A percentile compares a stretch with the other conserved stretches of the same genome.
phyloP scores from a whole-genome alignment of 2,113 vertebrate species.

The Laterallus jamaicensis region DNA sequence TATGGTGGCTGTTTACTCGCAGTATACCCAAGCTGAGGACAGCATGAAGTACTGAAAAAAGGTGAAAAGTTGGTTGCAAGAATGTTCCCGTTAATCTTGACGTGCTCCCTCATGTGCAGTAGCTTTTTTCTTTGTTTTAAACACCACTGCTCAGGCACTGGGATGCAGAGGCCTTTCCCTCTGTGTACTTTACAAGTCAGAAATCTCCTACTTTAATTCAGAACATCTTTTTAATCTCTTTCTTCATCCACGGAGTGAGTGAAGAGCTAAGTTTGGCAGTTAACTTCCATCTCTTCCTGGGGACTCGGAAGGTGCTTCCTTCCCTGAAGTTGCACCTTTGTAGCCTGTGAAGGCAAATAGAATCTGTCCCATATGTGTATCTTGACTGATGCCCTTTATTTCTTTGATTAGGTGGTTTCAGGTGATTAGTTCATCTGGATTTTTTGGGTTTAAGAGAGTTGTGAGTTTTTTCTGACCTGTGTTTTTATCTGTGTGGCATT shows the following conservation, averaged over 20 bases:
- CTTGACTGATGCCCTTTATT: neutral
- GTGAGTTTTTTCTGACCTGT: neutral
- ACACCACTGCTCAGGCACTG: neutral
- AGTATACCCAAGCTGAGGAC: neutral
- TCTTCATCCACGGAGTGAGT: neutral
- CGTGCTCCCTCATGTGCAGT: neutral
- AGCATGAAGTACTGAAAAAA: neutral
- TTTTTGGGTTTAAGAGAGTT: neutral
- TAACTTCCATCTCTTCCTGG: accelerated
- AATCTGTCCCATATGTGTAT: neutral
- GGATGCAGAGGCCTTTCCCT: neutral
- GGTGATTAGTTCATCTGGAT: neutral
- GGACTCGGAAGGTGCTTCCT: neutral
- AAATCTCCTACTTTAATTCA: neutral
- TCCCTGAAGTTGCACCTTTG: neutral
- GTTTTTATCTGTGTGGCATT: neutral
- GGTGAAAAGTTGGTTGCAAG: neutral
- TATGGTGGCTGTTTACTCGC: neutral
- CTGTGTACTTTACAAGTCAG: neutral
- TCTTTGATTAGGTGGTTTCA: neutral
- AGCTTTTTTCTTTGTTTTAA: neutral
- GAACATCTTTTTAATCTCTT: neutral
- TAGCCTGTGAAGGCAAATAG: neutral
- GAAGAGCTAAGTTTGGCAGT: neutral
- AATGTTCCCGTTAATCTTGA: neutral